Evolutionary conservation across 2,113 vertebrate species (phyloP).

Genomic region (Ictalurus punctatus): DNA sequence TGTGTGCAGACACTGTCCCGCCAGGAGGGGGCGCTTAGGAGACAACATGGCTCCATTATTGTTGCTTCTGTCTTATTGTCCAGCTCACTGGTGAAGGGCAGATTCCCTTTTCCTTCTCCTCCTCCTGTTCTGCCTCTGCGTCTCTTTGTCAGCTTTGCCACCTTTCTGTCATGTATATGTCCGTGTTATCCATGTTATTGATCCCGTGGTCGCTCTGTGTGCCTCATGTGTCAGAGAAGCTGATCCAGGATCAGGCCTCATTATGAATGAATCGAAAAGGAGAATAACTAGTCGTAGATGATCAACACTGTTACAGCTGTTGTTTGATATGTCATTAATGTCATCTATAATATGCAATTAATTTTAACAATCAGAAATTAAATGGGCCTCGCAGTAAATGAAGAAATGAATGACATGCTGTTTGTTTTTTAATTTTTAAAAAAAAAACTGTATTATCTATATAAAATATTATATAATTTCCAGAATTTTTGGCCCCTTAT

Average conservation of each 20-base stretch:
- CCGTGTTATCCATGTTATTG: background rate
- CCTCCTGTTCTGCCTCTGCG: constrained; percentile 33
- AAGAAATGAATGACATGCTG: background rate
- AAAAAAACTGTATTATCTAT: background rate
- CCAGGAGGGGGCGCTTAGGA: constrained; percentile 63
- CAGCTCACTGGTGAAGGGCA: constrained; percentile 42
- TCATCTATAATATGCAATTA: background rate
- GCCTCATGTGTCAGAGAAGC: background rate
- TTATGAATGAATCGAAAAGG: background rate
- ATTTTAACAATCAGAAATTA: background rate
- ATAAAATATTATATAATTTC: background rate
- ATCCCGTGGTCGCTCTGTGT: background rate
- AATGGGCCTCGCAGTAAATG: background rate
- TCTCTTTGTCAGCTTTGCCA: constrained; percentile 28
- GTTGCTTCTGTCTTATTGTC: constrained; percentile 51
- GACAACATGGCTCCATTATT: constrained; percentile 30
- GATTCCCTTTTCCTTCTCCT: constrained; percentile 45
- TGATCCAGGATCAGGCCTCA: constrained; percentile 2
- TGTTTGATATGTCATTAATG: background rate
- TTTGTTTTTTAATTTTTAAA: background rate
- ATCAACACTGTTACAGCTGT: background rate
- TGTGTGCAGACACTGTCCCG: constrained; percentile 61
- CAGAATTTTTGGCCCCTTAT: background rate
- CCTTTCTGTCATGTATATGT: constrained; percentile 19
- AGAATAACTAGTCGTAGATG: background rate